Conservation (phyloP, 2,888 invertebrate species). For the Diploptera punctata region DNA sequence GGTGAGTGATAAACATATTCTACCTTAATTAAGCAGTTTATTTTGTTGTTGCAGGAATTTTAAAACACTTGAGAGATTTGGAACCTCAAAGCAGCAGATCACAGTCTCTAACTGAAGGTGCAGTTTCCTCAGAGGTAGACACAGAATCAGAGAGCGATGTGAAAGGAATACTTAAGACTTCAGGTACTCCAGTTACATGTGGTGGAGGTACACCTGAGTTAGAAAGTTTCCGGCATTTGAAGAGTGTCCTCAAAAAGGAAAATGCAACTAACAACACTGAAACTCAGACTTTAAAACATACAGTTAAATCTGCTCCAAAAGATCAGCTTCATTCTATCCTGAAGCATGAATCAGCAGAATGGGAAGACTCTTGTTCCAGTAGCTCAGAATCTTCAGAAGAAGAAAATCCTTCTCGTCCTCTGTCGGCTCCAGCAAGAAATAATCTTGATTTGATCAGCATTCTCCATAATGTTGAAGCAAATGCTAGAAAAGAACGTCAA, state of each 20-base stretch:
- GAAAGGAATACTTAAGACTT: constrained; percentile 62
- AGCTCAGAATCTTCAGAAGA: constrained; percentile 13
- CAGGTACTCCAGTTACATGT: neutral
- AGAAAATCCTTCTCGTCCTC: neutral
- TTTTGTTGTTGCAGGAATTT: constrained; percentile 28
- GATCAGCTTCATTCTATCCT: constrained; percentile 42
- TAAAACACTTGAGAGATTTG: constrained; percentile 27
- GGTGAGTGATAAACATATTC: no score
- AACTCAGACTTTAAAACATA: neutral
- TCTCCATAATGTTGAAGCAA: constrained; percentile 35
- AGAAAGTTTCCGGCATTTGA: constrained; percentile 35
- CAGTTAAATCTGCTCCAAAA: neutral
- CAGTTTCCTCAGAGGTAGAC: neutral
- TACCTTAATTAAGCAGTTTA: no score
- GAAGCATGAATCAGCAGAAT: constrained; percentile 41
- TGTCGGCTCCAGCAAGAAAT: constrained; percentile 29
- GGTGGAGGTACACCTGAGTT: constrained; percentile 33
- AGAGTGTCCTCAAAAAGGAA: constrained; percentile 45
- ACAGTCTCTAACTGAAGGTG: constrained; percentile 1
- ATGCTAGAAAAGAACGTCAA: constrained; percentile 31
- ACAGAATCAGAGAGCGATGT: constrained; percentile 51
- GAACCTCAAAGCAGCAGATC: constrained; percentile 2
- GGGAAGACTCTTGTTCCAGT: constrained; percentile 32
- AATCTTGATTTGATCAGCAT: constrained; percentile 37
- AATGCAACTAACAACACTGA: neutral